These are phyloP conservation scores for Ormia ochracea DNA, from an alignment of 2,888 invertebrate species.

Conservation along the genomic window DNA sequence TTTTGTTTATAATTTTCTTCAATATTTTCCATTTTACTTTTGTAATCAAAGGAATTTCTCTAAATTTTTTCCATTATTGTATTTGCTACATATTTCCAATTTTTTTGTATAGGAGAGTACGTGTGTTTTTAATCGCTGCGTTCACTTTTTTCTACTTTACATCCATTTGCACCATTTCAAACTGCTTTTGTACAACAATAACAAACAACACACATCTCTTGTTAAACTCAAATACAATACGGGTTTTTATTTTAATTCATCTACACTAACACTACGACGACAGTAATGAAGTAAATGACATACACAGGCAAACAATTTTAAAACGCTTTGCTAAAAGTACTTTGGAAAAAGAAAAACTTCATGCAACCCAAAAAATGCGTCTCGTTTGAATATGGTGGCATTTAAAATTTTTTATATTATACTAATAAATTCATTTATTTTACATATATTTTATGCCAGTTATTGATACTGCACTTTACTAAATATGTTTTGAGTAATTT, in stretches of 20 bases:
- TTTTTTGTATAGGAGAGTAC: conserved; percentile 13
- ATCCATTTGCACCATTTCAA: conserved; percentile 54
- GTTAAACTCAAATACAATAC: conserved; percentile 30
- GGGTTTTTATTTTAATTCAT: conserved; percentile 61
- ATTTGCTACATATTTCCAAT: conserved; percentile 52
- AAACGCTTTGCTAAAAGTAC: conserved; percentile 48
- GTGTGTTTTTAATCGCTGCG: conserved; percentile 37
- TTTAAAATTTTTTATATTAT: conserved; percentile 7
- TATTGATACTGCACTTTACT: conserved; percentile 55
- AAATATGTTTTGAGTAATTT: conserved; percentile 40
- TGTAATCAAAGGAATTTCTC: conserved; percentile 55
- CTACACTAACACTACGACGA: conserved; percentile 42
- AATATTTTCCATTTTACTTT: conserved; percentile 42
- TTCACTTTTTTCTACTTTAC: conserved; percentile 49
- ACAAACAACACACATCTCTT: conserved; percentile 47
- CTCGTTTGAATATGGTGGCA: conserved; percentile 37
- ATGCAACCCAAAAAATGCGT: conserved; percentile 58
- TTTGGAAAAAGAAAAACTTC: conserved; percentile 44
- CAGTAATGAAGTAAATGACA: conserved; percentile 38
- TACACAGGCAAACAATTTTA: conserved; percentile 1
- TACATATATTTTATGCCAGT: conserved; percentile 10
- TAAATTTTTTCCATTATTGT: conserved; percentile 49
- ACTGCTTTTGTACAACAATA: conserved; percentile 42
- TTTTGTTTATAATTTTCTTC: conserved; percentile 46
- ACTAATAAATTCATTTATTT: conserved; percentile 8